These are phyloP conservation scores for Steromphala cineraria DNA, from an alignment of 2,888 invertebrate species.

Conservation along the genomic window DNA sequence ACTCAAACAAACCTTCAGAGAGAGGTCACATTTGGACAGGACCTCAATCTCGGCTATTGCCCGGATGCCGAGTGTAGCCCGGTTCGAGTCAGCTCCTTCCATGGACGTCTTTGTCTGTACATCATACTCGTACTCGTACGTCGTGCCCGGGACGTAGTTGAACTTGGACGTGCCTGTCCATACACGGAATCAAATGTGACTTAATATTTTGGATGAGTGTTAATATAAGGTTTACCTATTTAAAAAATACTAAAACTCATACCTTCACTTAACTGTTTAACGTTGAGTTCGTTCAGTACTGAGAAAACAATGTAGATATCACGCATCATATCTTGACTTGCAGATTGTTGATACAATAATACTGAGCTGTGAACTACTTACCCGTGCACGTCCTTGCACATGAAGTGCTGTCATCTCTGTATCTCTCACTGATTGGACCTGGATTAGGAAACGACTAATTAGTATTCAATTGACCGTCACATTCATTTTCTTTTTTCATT, in stretches of 20 bases:
- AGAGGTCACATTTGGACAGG: conserved; percentile 75
- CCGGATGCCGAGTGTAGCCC: conserved; percentile 73
- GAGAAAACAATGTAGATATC: too few species aligned
- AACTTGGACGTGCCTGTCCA: conserved; percentile 74
- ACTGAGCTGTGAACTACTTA: conserved; percentile 20
- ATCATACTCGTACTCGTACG: conserved; percentile 88
- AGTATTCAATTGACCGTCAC: too few species aligned
- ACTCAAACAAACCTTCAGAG: conserved; percentile 70
- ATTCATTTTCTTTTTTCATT: too few species aligned
- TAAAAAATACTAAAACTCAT: too few species aligned
- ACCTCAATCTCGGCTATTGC: conserved; percentile 75
- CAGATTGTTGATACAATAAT: too few species aligned
- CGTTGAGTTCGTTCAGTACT: too few species aligned
- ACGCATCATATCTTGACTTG: too few species aligned
- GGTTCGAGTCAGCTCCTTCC: conserved; percentile 79
- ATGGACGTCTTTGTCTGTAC: conserved; percentile 82
- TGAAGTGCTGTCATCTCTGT: conserved; percentile 16
- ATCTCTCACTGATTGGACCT: not conserved
- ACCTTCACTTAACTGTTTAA: too few species aligned
- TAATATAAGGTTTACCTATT: too few species aligned
- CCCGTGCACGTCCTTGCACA: conserved; percentile 41
- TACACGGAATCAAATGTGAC: too few species aligned
- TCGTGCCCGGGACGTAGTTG: conserved; percentile 79
- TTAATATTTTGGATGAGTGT: too few species aligned
- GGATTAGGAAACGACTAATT: too few species aligned